Conservation (phyloP, 2,888 invertebrate genomes). For the Lymantria dispar region DNA sequence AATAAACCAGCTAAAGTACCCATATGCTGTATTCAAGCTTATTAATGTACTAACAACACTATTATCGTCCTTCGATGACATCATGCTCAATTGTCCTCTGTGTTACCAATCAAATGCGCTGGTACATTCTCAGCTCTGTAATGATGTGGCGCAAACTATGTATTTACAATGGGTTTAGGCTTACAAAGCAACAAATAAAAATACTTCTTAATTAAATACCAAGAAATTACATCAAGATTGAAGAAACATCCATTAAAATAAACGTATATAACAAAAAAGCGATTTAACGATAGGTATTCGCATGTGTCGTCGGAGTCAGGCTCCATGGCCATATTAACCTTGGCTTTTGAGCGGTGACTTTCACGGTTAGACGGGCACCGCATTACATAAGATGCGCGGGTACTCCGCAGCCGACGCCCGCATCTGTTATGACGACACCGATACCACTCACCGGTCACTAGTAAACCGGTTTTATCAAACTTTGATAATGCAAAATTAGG, state of each 20-base stretch:
- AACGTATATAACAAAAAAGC: constrained; percentile 48
- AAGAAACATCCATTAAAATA: constrained; percentile 58
- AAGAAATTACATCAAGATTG: constrained; percentile 62
- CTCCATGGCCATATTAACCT: constrained; percentile 77
- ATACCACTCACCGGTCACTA: constrained; percentile 55
- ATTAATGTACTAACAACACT: constrained; percentile 4
- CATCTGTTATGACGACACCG: constrained; percentile 72
- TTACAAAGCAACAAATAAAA: constrained; percentile 17
- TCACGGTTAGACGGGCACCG: constrained; percentile 78
- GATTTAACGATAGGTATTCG: constrained; percentile 62
- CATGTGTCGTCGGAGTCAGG: constrained; percentile 64
- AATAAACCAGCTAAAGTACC: constrained; percentile 9
- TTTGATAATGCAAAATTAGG: constrained; percentile 28
- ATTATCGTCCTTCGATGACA: constrained; percentile 40
- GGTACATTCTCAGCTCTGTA: not conserved
- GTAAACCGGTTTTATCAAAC: constrained; percentile 59
- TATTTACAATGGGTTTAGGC: constrained; percentile 35
- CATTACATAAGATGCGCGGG: constrained; percentile 75
- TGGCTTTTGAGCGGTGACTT: constrained; percentile 82
- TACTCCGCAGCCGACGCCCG: constrained; percentile 42
- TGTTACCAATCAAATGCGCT: constrained; percentile 22
- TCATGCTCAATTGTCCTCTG: constrained; percentile 29
- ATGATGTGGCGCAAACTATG: constrained; percentile 21
- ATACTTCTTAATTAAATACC: constrained; percentile 41
- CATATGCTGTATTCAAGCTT: constrained; percentile 10